Conservation (phyloP, 2,113 vertebrate species). For the Nymphicus hollandicus region DNA sequence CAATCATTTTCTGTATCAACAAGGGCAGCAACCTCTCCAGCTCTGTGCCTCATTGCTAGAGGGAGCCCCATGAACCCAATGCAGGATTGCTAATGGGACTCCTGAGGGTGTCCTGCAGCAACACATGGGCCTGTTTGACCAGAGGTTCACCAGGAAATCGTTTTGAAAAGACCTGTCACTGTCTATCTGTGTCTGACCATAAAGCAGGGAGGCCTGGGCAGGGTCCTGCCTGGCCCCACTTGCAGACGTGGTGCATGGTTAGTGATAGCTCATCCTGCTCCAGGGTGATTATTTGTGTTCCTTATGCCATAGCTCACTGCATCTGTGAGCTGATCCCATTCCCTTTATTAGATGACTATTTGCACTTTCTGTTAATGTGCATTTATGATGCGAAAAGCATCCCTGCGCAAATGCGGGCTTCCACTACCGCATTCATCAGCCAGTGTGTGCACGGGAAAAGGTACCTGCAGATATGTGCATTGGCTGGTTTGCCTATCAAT, state of each 20-base stretch:
- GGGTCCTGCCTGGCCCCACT: neutral
- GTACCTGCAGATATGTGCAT: neutral
- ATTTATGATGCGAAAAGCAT: constrained; percentile 12
- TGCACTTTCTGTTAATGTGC: constrained; percentile 22
- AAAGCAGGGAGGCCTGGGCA: neutral
- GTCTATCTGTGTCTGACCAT: neutral
- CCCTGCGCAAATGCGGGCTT: neutral
- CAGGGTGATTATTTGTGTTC: constrained; percentile 47
- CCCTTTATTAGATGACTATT: constrained; percentile 8
- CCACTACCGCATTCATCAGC: neutral
- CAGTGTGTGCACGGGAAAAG: neutral
- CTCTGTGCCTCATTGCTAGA: neutral
- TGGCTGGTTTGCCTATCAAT: neutral
- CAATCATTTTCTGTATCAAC: neutral
- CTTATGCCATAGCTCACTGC: constrained; percentile 42
- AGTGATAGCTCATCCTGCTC: neutral
- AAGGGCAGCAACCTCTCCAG: neutral
- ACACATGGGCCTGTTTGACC: neutral
- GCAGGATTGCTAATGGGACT: neutral
- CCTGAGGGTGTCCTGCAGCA: neutral
- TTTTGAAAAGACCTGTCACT: neutral
- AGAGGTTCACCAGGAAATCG: neutral
- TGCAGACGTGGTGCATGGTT: neutral
- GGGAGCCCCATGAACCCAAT: neutral
- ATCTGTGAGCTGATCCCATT: neutral